Evolutionary conservation across 2,888 invertebrate species (phyloP), one percentile per base, ranked within the genome.

Genomic region (Monoplex corrugatus): DNA sequence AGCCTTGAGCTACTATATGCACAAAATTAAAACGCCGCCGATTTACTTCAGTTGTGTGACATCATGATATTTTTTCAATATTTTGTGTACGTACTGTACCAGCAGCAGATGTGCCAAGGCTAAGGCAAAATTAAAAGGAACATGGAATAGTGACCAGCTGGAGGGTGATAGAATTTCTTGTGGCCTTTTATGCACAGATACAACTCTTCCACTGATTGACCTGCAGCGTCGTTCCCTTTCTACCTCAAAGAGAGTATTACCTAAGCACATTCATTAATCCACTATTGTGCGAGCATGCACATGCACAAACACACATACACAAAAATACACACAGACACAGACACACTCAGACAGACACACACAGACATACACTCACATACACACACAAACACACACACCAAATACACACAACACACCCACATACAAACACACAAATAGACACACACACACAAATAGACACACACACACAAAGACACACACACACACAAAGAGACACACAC

Each of bases 281-380:
- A 80, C 80, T 3, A 3, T 2, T 19, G 40, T 23, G 75, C 75
- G 35, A 6, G 35, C 35, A 8, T 75, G 35, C 75, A 75, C 38
- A 78, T 40, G 16, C 40, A 40, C 44, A 83, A 44, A 83, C 83
- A 83, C 83, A 45, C 83, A 83, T 45, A 83, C 16, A 43, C 45
- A 45, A 6, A 68, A 23, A 68, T n/a, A 68, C 68, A 68, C 8
- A 68, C 19, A 68, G 28, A 68, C 68, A 19, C 5, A n/a, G 28
- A 3, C 3, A 57, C 57, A 57, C 57, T 19, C 57, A 57, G 16
- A 57, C 57, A 57, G 16, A 57, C 57, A 57, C 57, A 57, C 57
- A 57, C 57, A 57, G 16, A 57, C 80, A 83, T 3, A 45, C 35
- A 45, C 45, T 13, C 40, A 16, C 80, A 80, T 28, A 6, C 32